Conservation (phyloP, 1,140 invertebrate genomes). For the Diabrotica undecimpunctata region DNA sequence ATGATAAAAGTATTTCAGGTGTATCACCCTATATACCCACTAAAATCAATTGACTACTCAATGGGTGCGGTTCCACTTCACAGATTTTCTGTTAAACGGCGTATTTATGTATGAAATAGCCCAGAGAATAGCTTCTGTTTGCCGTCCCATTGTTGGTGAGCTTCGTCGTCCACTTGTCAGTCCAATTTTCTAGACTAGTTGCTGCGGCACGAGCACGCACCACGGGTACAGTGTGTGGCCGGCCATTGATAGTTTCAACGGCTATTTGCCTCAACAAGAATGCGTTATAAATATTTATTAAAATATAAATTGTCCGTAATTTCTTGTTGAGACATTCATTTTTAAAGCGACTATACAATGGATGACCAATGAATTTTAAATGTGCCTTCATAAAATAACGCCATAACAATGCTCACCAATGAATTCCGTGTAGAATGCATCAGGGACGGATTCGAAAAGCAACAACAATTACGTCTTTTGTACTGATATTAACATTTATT, state of each 20-base stretch:
- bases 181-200: neutral
- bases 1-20: too few relatives aligned
- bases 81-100: too few relatives aligned
- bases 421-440: neutral
- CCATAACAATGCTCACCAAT: constrained; percentile 16
- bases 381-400: constrained; percentile 16
- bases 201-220: neutral
- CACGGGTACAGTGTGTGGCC: constrained; percentile 7
- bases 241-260: constrained; percentile 1
- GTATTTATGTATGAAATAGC: too few relatives aligned
- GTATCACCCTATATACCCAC: too few relatives aligned
- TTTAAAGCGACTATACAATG: constrained; percentile 19
- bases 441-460: neutral
- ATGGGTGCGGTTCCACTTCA: too few relatives aligned
- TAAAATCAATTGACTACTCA: too few relatives aligned
- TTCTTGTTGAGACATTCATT: constrained; percentile 19
- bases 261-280: constrained; percentile 7
- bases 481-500: too few relatives aligned
- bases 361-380: constrained; percentile 18
- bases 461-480: too few relatives aligned
- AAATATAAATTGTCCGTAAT: constrained; percentile 18
- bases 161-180: too few relatives aligned
- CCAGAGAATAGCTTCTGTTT: neutral
- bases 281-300: constrained; percentile 20
- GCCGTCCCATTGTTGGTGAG: neutral